Conservation (phyloP, 2,888 invertebrate species). For the Ectemnius lituratus region DNA sequence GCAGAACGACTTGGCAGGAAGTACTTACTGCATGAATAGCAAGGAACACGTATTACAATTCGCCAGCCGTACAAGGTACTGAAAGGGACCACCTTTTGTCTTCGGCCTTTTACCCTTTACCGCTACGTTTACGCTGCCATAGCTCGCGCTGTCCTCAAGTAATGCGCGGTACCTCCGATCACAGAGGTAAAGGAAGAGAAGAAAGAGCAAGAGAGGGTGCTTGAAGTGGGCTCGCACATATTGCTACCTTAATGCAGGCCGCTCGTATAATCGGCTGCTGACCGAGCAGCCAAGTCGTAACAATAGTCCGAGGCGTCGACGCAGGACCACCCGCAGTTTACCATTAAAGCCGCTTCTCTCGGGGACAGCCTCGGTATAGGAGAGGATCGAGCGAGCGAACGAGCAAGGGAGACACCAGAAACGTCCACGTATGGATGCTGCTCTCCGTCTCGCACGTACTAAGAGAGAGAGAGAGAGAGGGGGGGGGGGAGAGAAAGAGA, state of each 20-base stretch:
- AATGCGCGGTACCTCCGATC: conserved; percentile 21
- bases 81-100: no score
- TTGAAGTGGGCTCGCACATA: conserved; percentile 43
- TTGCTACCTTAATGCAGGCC: conserved; percentile 65
- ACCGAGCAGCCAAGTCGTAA: conserved; percentile 63
- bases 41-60: no score
- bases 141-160: conserved; percentile 1
- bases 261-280: conserved; percentile 64
- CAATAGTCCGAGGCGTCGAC: conserved; percentile 70
- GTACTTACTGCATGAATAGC: no score
- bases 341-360: conserved; percentile 65
- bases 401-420: conserved; percentile 11
- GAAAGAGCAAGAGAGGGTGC: neutral
- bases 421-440: neutral
- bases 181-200: neutral
- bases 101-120: no score
- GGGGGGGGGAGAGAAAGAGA: no score
- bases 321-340: conserved; percentile 71
- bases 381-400: conserved; percentile 15
- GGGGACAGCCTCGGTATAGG: conserved; percentile 28
- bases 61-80: no score
- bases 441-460: no score
- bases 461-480: neutral
- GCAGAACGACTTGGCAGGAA: no score
- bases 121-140: no score